Base-by-base conservation (phyloP, 2,888 invertebrate species). In the Sarcophaga variegata region DNA sequence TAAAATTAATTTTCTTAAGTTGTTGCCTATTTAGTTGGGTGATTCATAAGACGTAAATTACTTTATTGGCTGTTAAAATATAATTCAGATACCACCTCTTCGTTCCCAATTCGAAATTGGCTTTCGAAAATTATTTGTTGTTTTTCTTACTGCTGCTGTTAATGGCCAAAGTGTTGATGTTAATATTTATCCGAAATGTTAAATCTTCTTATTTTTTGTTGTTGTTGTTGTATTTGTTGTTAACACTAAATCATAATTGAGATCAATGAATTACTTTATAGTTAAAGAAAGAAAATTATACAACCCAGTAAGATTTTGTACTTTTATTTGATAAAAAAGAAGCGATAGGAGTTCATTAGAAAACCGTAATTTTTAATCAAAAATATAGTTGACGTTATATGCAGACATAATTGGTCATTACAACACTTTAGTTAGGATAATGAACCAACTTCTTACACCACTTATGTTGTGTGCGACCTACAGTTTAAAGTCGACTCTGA, bases 31-130 rank as follows among this genome's bases (percentile, higher is more conserved):
- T 59, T 25, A 0, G 3, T 82, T 49, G 6, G 17, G n/a, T 59
- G 4, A 83, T 79, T 84, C 75, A 81, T 86, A 72, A 81, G 66
- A 79, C 37, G 66, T 69, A 81, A 84, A 87, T 87, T 81, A 82
- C 87, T 87, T 87, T 87, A 87, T 87, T 87, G 87, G 54, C 81
- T 81, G 64, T 64, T 72, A 79, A 78, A 79, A 71, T 47, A 64
- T 80, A 54, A 54, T 54, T 17, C 54, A 54, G 54, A 4, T 2
- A 3, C 87, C 87, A 72, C 87, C 87, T 76, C 71, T 63, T 37
- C 63, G 70, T 74, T 81, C 78, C 70, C 78, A 71, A 80, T 76
- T 47, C 4, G 60, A 72, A 71, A 80, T 80, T 70, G 66, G 49
- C 66, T 71, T 70, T 22, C 74, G 11, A 77, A 77, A 47, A 83